A percentile compares a stretch with the other conserved stretches of the same genome.
Conservation (phyloP, 2,113 vertebrate genomes). For the Monarcha castaneiventris region DNA sequence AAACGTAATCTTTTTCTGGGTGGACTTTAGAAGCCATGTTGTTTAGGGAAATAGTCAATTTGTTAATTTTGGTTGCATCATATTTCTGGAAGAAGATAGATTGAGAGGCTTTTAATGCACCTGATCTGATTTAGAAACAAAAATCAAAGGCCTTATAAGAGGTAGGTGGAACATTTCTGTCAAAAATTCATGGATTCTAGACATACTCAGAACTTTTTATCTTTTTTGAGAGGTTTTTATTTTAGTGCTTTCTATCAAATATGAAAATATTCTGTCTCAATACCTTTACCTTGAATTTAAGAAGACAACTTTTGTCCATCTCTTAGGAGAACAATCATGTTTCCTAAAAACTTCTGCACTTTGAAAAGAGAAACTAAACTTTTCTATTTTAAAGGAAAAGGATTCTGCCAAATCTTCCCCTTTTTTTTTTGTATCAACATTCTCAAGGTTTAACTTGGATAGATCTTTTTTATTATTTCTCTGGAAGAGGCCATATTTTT, state of each 20-base stretch:
- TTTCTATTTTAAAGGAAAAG: neutral
- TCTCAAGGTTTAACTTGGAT: constrained; percentile 21
- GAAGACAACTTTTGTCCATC: neutral
- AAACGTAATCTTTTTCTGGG: neutral
- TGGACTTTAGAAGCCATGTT: neutral
- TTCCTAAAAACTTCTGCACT: neutral
- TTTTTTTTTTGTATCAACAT: neutral
- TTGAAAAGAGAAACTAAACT: neutral
- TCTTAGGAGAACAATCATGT: neutral
- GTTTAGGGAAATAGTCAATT: neutral
- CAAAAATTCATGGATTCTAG: neutral
- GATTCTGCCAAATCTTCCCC: neutral
- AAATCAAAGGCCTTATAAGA: neutral
- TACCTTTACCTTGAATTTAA: neutral
- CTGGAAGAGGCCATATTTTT: constrained; percentile 6
- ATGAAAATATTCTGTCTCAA: neutral
- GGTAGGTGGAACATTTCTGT: neutral
- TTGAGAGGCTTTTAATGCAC: neutral
- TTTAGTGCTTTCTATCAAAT: neutral
- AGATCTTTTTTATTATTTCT: constrained; percentile 33
- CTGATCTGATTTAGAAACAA: neutral
- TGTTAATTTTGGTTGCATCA: neutral
- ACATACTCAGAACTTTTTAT: neutral
- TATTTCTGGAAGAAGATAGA: neutral
- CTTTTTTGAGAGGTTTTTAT: neutral